These are phyloP conservation scores for Ceratitis capitata DNA, from an alignment of 1,140 invertebrate species.

Conservation along the genomic window DNA sequence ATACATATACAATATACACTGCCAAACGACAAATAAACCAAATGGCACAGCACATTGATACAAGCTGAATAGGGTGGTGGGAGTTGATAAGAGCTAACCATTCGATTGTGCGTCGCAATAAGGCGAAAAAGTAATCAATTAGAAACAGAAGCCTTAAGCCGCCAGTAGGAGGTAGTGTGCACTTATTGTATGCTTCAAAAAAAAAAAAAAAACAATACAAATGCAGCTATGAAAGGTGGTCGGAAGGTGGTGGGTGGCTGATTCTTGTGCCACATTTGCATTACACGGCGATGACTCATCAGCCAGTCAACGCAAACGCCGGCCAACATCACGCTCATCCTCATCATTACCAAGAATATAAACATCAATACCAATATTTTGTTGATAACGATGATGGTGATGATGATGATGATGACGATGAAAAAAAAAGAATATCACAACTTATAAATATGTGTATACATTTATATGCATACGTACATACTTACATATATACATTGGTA, in stretches of 20 bases:
- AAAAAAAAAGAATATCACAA: no score
- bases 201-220: neutral
- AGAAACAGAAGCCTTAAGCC: neutral
- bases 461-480: neutral
- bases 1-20: neutral
- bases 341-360: neutral
- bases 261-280: neutral
- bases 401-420: no score
- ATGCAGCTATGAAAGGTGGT: neutral
- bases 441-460: neutral
- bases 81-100: neutral
- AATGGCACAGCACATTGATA: neutral
- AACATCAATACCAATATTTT: neutral
- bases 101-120: neutral
- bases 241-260: neutral
- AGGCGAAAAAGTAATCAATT: neutral
- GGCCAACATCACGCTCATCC: neutral
- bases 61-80: neutral
- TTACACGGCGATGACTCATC: constrained; percentile 7
- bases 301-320: neutral
- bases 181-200: neutral
- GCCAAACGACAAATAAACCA: neutral
- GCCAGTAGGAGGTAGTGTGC: neutral
- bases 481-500: neutral
- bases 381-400: no score